A percentile compares a stretch with the other conserved stretches of the same genome.
Evolutionary conservation across 2,113 vertebrate genomes (phyloP).

Genomic region (Prolemur simus): DNA sequence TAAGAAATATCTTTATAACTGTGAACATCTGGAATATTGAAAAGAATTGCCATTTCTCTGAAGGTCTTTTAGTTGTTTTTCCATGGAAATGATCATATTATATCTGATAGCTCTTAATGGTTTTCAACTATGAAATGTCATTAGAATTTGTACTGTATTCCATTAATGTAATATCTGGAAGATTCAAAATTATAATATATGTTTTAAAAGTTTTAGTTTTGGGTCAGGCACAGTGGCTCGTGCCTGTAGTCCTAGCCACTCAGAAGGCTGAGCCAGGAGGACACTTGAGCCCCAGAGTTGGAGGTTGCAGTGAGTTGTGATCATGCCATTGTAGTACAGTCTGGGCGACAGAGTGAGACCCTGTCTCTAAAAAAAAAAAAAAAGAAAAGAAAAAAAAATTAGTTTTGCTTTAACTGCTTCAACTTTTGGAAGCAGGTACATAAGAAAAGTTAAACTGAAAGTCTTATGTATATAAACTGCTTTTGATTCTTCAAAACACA

Average conservation of each 20-base stretch:
- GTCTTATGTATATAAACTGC: background rate
- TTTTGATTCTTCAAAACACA: background rate
- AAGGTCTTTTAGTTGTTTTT: slow-evolving; percentile 7
- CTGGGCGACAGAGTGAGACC: too few species aligned
- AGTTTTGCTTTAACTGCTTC: slow-evolving; percentile 33
- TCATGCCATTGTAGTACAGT: too few species aligned
- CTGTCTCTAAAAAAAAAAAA: too few species aligned
- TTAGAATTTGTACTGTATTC: slow-evolving; percentile 22
- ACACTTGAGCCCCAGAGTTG: too few species aligned
- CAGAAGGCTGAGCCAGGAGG: too few species aligned
- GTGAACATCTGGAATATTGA: background rate
- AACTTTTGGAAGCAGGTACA: slow-evolving; percentile 2
- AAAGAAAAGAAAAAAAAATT: background rate
- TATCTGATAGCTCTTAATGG: slow-evolving; percentile 42
- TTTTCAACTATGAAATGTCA: slow-evolving; percentile 25
- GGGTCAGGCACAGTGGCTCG: too few species aligned
- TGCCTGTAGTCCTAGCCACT: too few species aligned
- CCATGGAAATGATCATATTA: background rate
- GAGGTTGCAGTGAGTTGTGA: too few species aligned
- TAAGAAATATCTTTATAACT: background rate
- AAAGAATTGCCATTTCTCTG: background rate
- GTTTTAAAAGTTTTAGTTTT: slow-evolving; percentile 9
- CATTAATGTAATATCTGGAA: slow-evolving; percentile 27
- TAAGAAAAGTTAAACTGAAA: slow-evolving; percentile 26
- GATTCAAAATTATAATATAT: background rate